Base-by-base conservation (phyloP, 2,113 vertebrate genomes). In the Salvelinus fontinalis region DNA sequence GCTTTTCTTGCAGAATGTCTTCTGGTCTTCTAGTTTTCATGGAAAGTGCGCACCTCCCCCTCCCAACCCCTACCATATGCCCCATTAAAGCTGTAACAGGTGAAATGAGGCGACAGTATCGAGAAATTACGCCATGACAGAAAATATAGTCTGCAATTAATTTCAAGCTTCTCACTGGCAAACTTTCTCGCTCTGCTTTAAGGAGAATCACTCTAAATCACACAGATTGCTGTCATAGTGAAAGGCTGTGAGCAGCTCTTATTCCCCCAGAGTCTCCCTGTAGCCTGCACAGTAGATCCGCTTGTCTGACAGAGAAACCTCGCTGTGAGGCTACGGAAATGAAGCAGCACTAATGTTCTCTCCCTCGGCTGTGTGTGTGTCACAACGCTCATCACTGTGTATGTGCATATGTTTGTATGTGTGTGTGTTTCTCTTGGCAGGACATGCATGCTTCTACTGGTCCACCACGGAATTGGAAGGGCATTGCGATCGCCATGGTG, bases 391-490 rank as follows among this genome's bases (percentile, higher is more conserved):
- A 62, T 85, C 80, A 75, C 51, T 20, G 7, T 73, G 54, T 54
- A n/a, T 78, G 70, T 72, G 48, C 48, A 44, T 68, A n/a, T 78
- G 70, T 79, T 31, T 48, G 13, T 62, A 16, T 6, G 44, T 82
- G 31, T 74, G 44, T 70, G 69, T 70, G 70, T 64, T 51, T 76
- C 81, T 54, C 71, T 5, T 22, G 24, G 69, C 90, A 95, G 94
- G 94, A 93, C 81, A 85, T 93, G 86, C 87, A 92, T 24, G 89
- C 90, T 57, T 75, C 90, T 49, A 87, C 87, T 0, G 92, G 91
- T n/a, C 92, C 94, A 6, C 94, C 94, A 0, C 87, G 93, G 70
- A 95, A 95, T 83, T 95, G 94, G 94, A 94, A 93, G 79, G 94
- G 94, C 76, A 94, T 95, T n/a, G 92, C 93, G 13, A 94, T 95